These are phyloP conservation scores for Sinocyclocheilus grahami DNA, from an alignment of 2,113 vertebrate genomes.

Conservation along the genomic window DNA sequence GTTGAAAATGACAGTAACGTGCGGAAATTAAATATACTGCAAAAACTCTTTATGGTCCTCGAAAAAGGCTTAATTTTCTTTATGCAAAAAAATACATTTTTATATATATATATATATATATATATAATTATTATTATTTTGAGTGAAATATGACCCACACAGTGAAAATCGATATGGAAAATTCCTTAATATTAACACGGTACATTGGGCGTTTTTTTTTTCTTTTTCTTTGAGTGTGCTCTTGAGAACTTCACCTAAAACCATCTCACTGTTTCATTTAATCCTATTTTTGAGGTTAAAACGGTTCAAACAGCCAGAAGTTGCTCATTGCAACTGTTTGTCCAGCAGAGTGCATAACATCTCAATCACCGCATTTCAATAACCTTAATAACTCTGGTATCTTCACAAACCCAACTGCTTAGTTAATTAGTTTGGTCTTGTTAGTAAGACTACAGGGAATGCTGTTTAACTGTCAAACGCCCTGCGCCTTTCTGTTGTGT, in stretches of 20 bases:
- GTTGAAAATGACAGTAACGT: not conserved
- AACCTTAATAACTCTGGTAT: not conserved
- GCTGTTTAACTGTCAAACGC: not conserved
- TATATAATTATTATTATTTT: not conserved
- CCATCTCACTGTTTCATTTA: not conserved
- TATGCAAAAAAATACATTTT: no score
- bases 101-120: no score
- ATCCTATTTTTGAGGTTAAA: not conserved
- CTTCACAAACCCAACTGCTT: not conserved
- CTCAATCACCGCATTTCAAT: not conserved
- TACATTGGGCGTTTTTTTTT: no score
- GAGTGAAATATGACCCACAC: not conserved
- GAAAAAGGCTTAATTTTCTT: not conserved
- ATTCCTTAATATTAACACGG: no score
- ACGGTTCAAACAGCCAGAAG: not conserved
- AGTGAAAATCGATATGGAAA: no score
- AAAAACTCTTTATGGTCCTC: not conserved
- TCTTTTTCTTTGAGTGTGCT: no score
- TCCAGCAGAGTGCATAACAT: conserved; percentile 34
- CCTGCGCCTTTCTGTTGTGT: not conserved
- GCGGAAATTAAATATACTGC: not conserved
- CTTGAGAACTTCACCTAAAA: not conserved
- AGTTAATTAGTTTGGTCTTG: not conserved
- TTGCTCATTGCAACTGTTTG: not conserved
- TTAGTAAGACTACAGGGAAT: not conserved